Conservation (phyloP, 2,113 vertebrate genomes). For the mouse (Mus musculus) region GRCm39 chr5:117093001-117093500, state of each 20-base stretch:
- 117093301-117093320: not conserved
- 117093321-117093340: not conserved
- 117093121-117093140: not conserved
- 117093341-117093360: not conserved
- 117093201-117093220: not conserved
- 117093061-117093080: not conserved
- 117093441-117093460: not conserved
- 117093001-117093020: not conserved
- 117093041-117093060: not conserved
- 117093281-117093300: too few relatives aligned
- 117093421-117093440: not conserved
- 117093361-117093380: not conserved
- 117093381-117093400: not conserved
- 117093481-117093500: not conserved
- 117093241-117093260: too few relatives aligned
- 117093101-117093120: not conserved
- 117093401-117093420: not conserved
- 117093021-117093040: too few relatives aligned
- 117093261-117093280: not conserved
- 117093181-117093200: not conserved
- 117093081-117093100: too few relatives aligned
- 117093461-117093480: not conserved
- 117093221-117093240: not conserved
- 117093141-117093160: not conserved
- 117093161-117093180: not conserved